Percentiles rank a stretch among this genome's conserved stretches.
Conservation (phyloP, 2,888 invertebrate species). For the Baronia brevicornis region DNA sequence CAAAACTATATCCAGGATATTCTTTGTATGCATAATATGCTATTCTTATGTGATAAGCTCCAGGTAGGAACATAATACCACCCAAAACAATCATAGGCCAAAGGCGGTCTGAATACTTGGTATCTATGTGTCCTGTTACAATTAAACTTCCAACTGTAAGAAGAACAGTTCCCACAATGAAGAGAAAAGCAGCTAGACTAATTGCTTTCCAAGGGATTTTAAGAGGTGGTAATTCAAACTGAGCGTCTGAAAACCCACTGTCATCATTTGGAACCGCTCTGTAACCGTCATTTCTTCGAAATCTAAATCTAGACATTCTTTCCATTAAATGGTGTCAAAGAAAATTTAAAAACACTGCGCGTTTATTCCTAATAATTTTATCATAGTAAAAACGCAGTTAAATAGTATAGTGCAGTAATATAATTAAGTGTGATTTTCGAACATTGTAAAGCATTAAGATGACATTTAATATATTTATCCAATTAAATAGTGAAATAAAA, state of each 20-base stretch:
- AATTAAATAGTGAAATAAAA: too few relatives aligned
- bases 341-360: too few relatives aligned
- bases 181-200: conserved; percentile 82
- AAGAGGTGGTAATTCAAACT: conserved; percentile 79
- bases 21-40: conserved; percentile 90
- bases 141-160: conserved; percentile 86
- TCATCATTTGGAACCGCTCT: conserved; percentile 73
- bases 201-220: conserved; percentile 92
- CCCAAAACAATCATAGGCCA: conserved; percentile 94
- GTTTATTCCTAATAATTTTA: too few relatives aligned
- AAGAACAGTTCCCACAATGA: conserved; percentile 84
- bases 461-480: too few relatives aligned
- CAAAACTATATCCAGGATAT: conserved; percentile 88
- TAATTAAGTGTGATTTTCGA: too few relatives aligned
- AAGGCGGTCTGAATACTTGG: conserved; percentile 89
- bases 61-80: conserved; percentile 92
- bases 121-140: conserved; percentile 86
- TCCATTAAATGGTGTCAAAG: conserved; percentile 2
- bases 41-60: conserved; percentile 92
- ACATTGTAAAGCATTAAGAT: too few relatives aligned
- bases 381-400: background rate
- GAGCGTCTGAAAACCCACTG: conserved; percentile 82
- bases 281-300: conserved; percentile 77
- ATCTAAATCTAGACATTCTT: conserved; percentile 78
- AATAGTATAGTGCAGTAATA: too few relatives aligned